Conservation (phyloP, 2,113 vertebrate species). For the Erinaceus europaeus region DNA sequence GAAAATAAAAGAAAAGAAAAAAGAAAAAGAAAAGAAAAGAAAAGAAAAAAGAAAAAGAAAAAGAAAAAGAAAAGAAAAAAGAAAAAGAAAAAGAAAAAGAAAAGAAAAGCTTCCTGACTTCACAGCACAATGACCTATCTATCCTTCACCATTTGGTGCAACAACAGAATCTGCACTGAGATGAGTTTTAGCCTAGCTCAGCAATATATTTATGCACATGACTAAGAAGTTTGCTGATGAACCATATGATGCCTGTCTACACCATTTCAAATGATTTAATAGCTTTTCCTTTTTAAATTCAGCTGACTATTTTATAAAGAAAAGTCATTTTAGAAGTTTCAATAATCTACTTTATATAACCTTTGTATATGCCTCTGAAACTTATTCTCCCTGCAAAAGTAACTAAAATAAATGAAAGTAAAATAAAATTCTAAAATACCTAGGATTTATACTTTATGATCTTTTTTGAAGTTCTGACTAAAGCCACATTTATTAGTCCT, state of each 20-base stretch:
- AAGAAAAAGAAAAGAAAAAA: too few species aligned
- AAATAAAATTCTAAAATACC: background rate
- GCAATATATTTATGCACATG: background rate
- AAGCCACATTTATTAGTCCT: background rate
- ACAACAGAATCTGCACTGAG: background rate
- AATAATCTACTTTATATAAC: background rate
- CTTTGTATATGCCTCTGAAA: background rate
- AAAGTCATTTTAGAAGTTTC: background rate
- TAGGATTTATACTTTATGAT: background rate
- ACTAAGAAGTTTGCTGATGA: background rate
- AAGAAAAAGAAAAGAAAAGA: too few species aligned
- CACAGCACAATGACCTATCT: background rate
- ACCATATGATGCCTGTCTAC: background rate
- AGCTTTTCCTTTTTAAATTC: background rate
- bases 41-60: too few species aligned
- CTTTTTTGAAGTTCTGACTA: background rate
- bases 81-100: too few species aligned
- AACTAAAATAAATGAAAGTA: background rate
- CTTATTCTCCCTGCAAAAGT: background rate
- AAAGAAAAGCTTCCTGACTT: background rate
- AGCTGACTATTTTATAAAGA: background rate
- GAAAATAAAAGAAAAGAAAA: too few species aligned
- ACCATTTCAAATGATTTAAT: background rate
- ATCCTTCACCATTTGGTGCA: background rate
- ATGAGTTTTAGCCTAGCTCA: background rate